Conservation (phyloP, 2,113 vertebrate genomes). For the Meleagris gallopavo region DNA sequence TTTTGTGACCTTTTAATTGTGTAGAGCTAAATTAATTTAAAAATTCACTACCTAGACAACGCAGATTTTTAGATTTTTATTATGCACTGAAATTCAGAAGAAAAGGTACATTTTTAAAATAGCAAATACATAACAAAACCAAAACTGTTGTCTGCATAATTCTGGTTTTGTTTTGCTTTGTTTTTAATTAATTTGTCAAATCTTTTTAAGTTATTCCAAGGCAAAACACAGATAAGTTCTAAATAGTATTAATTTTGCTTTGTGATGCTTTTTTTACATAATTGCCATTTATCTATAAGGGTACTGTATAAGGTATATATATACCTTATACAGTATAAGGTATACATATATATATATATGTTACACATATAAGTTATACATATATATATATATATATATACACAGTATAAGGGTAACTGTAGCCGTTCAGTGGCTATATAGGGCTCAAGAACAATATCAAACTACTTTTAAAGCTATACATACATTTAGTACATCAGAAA, state of each 20-base stretch:
- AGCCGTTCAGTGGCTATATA: not conserved
- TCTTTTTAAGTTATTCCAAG: not conserved
- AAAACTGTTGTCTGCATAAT: not conserved
- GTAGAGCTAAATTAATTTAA: not conserved
- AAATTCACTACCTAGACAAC: not conserved
- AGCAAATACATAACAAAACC: not conserved
- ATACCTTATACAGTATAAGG: too few relatives aligned
- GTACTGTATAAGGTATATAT: too few relatives aligned
- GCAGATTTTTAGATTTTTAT: not conserved
- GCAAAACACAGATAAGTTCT: not conserved
- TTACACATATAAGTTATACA: too few relatives aligned
- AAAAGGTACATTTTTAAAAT: not conserved
- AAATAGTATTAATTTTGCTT: not conserved
- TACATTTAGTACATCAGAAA: not conserved
- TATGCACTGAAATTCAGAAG: not conserved
- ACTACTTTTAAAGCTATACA: not conserved
- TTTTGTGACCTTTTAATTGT: not conserved
- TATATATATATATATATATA: too few relatives aligned
- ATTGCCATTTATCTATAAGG: not conserved
- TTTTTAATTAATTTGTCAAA: not conserved
- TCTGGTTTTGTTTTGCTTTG: not conserved
- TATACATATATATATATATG: too few relatives aligned
- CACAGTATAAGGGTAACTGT: too few relatives aligned
- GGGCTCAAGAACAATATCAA: not conserved
- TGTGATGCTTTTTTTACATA: not conserved